Percentiles rank a stretch among this genome's conserved stretches.
Evolutionary conservation across 2,888 invertebrate genomes (phyloP).

Genomic region (Odontomyia ornata): DNA sequence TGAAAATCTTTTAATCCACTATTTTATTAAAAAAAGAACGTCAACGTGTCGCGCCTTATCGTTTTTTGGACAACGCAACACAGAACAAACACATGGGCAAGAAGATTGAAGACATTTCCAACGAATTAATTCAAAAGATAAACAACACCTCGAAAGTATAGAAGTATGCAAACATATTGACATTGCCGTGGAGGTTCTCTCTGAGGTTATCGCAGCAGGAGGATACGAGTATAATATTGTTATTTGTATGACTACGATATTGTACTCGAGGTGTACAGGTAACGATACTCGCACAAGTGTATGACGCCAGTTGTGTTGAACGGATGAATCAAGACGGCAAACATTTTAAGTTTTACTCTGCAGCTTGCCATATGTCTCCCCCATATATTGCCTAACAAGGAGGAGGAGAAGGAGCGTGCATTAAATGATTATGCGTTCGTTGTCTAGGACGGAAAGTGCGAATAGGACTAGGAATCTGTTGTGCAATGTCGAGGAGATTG

Average conservation of each 20-base stretch:
- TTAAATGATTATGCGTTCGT: too few relatives aligned
- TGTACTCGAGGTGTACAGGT: too few relatives aligned
- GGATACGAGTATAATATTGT: not conserved
- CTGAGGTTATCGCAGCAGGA: not conserved
- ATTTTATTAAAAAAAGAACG: not conserved
- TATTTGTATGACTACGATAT: conserved; percentile 5
- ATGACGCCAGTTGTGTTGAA: too few relatives aligned
- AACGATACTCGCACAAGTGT: too few relatives aligned
- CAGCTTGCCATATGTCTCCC: too few relatives aligned
- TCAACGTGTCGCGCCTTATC: not conserved
- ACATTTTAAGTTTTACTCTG: too few relatives aligned
- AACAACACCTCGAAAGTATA: not conserved
- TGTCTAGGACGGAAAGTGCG: not conserved
- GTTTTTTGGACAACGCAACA: conserved; percentile 4
- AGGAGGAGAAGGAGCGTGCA: too few relatives aligned
- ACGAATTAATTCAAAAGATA: conserved; percentile 37
- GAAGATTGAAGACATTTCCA: conserved; percentile 35
- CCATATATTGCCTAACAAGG: too few relatives aligned
- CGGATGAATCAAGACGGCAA: too few relatives aligned
- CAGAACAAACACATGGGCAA: not conserved
- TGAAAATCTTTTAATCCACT: conserved; percentile 14
- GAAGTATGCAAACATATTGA: conserved; percentile 20
- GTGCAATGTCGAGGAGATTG: not conserved
- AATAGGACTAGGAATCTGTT: not conserved
- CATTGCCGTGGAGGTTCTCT: not conserved